Percentiles rank a stretch among this genome's conserved stretches.
Evolutionary conservation across 2,888 invertebrate genomes (phyloP).

Genomic region (Dichetophora obliterata): DNA sequence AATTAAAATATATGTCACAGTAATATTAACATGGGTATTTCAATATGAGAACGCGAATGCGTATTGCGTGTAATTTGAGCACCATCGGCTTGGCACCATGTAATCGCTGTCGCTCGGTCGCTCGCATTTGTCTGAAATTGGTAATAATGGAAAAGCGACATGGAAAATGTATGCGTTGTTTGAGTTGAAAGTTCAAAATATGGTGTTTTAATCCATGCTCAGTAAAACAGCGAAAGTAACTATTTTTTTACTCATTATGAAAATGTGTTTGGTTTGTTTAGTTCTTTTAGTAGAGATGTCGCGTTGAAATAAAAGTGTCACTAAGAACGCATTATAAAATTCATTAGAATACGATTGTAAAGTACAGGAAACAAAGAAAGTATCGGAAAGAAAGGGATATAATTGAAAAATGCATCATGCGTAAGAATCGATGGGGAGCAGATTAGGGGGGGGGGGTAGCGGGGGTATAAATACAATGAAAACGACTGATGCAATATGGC

Average conservation of each 20-base stretch:
- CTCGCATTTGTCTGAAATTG: not conserved
- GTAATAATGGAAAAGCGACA: not conserved
- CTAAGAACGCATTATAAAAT: slow-evolving; percentile 48
- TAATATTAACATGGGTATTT: too few relatives aligned
- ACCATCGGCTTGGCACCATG: slow-evolving; percentile 32
- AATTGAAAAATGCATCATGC: not conserved
- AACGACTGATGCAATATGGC: not conserved
- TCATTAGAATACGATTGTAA: slow-evolving; percentile 62
- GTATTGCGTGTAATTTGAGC: slow-evolving; percentile 30
- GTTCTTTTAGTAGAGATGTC: not conserved
- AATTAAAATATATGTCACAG: too few relatives aligned
- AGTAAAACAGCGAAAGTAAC: not conserved
- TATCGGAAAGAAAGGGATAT: not conserved
- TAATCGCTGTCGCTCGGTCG: slow-evolving; percentile 9
- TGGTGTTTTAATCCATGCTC: slow-evolving; percentile 59
- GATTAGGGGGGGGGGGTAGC: not conserved
- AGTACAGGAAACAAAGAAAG: slow-evolving; percentile 48
- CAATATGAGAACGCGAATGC: not conserved
- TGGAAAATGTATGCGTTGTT: slow-evolving; percentile 32
- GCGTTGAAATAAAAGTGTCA: slow-evolving; percentile 53
- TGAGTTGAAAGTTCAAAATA: slow-evolving; percentile 61
- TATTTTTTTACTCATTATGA: not conserved
- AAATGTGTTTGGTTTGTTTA: not conserved
- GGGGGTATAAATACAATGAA: not conserved
- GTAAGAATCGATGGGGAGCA: not conserved